Evolutionary conservation across 2,888 invertebrate species (phyloP).

Genomic region (Agrochola macilenta): DNA sequence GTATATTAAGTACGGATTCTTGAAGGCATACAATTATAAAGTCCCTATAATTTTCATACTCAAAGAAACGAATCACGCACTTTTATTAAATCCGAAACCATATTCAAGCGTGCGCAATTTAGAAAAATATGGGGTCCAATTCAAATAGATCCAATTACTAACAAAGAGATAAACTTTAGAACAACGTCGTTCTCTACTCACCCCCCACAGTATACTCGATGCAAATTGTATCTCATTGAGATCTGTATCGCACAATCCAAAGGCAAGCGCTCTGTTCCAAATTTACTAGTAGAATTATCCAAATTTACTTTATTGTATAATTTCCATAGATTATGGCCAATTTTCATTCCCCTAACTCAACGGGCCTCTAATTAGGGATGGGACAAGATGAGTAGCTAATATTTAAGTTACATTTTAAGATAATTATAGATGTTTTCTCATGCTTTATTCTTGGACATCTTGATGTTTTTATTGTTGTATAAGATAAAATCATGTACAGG

Average conservation of each 20-base stretch:
- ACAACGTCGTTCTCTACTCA: neutral
- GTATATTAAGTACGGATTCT: neutral
- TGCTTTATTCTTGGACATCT: no score
- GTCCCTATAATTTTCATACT: neutral
- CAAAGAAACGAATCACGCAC: slow-evolving; percentile 17
- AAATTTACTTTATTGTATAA: slow-evolving; percentile 65
- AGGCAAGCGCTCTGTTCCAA: slow-evolving; percentile 50
- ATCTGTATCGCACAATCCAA: slow-evolving; percentile 51
- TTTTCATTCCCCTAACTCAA: slow-evolving; percentile 59
- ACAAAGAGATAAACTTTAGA: slow-evolving; percentile 28
- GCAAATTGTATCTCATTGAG: slow-evolving; percentile 56
- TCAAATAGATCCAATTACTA: slow-evolving; percentile 42
- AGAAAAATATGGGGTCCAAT: slow-evolving; percentile 9
- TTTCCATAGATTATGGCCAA: slow-evolving; percentile 67
- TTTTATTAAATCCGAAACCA: slow-evolving; percentile 14
- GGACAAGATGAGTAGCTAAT: slow-evolving; percentile 13
- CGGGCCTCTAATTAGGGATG: slow-evolving; percentile 50
- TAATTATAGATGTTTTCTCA: no score
- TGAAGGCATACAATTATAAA: neutral
- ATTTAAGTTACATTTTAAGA: neutral
- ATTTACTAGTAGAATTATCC: no score
- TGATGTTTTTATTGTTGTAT: no score
- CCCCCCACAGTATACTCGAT: slow-evolving; percentile 31
- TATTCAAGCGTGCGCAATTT: slow-evolving; percentile 11
- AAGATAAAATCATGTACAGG: no score